Evolutionary conservation across 2,113 vertebrate genomes (phyloP), one percentile per base, ranked within the genome.

Genomic region (Potamarius usumacintae): DNA sequence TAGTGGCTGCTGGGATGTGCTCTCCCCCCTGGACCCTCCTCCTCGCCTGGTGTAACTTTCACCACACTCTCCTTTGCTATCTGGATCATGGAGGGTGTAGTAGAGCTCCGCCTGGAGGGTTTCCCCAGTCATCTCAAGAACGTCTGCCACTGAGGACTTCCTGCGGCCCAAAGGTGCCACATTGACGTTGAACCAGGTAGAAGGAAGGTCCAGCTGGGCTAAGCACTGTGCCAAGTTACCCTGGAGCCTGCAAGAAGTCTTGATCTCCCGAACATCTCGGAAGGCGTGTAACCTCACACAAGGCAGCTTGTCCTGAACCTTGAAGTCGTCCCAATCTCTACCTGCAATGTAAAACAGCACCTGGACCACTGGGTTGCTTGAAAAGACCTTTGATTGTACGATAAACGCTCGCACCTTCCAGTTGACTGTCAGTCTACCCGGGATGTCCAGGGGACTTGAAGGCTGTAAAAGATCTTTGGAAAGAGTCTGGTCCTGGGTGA

Each of bases 321-420:
- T 96, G 0, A 99, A 98, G 91, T 99, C 98, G 0, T 99, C 98
- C 98, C 98, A 99, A 74, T 99, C 98, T 0, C 98, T 95, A 14
- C 98, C 98, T 0, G 98, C 97, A 8, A 99, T 96, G 62, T 99
- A 99, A 94, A 99, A 99, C 69, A 99, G 95, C 87, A 98, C 98
- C 94, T 99, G 98, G 71, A 97, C 97, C 20, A 95, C 91, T 0
- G 98, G 97, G 93, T 96, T 97, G 92, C 90, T 97, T 92, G 97
- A 95, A 79, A 96, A 95, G 88, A 99, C 97, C 53, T 96, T 95
- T 0, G 97, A 92, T 60, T 97, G 97, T 17, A 99, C 96, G 48
- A 99, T 99, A 93, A 98, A 99, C 69, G 98, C 97, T n/a, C 98
- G 96, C 34, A 99, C 97, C 92, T 99, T 99, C 98, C 98, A 99